Conservation (phyloP, 2,797 vertebrate genomes). For the Mionectes olivaceus region DNA sequence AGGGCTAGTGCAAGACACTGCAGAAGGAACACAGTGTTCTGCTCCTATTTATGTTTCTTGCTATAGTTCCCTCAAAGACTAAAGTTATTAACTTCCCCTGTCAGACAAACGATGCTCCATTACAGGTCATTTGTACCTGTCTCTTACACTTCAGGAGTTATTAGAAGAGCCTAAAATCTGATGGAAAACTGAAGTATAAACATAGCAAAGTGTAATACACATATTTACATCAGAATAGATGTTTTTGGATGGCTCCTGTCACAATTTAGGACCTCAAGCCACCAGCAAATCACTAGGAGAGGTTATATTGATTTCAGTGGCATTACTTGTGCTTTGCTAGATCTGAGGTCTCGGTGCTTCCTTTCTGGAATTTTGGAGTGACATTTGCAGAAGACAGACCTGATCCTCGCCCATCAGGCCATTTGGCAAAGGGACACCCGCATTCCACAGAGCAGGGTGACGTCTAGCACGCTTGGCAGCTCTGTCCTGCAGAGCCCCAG, state of each 20-base stretch:
- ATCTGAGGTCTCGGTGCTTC: neutral
- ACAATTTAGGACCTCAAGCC: neutral
- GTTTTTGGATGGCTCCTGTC: neutral
- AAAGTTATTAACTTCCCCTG: constrained; percentile 45
- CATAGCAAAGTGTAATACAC: neutral
- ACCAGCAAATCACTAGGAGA: neutral
- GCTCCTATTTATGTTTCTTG: constrained; percentile 68
- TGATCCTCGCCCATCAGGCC: neutral
- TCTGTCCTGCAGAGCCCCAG: neutral
- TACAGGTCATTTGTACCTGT: neutral
- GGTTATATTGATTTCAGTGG: neutral
- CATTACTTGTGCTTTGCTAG: neutral
- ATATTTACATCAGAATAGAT: neutral
- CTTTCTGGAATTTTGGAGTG: neutral
- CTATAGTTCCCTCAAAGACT: constrained; percentile 39
- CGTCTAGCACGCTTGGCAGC: rapidly evolving
- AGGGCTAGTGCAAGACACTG: neutral
- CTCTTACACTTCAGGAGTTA: neutral
- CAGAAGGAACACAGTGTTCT: constrained; percentile 70
- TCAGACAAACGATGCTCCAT: neutral
- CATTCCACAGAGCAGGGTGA: neutral
- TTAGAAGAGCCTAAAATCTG: neutral
- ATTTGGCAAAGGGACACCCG: neutral
- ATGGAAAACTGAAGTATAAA: neutral
- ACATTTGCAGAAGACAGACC: rapidly evolving